Evolutionary conservation across 2,797 vertebrate species (phyloP).

Genomic region (Gallinago solitaria): DNA sequence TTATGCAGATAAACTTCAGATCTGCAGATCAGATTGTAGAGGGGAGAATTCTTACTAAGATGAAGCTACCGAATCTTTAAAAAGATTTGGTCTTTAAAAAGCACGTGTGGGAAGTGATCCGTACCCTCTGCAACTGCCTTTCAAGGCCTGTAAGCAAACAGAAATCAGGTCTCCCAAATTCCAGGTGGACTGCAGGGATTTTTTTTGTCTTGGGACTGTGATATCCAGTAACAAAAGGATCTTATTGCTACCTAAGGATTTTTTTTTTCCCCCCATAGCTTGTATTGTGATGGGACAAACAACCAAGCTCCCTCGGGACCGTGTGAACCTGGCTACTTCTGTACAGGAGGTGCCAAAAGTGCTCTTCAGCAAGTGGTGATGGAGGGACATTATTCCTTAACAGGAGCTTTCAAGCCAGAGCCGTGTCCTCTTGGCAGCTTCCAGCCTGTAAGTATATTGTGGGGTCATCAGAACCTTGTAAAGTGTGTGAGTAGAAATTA

Average conservation of each 20-base stretch:
- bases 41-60: neutral
- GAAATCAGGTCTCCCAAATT: neutral
- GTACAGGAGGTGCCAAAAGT: slow-evolving; percentile 79
- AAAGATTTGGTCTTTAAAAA: neutral
- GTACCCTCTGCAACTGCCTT: neutral
- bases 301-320: slow-evolving; percentile 80
- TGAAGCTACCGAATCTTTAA: neutral
- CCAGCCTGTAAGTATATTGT: slow-evolving; percentile 79
- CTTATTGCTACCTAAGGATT: neutral
- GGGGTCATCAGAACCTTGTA: neutral
- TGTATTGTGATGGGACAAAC: slow-evolving; percentile 81
- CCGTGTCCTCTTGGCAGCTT: slow-evolving; percentile 85
- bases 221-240: neutral
- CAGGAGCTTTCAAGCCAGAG: slow-evolving; percentile 80
- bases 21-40: neutral
- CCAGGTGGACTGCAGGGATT: neutral
- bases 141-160: neutral
- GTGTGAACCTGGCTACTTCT: slow-evolving; percentile 87
- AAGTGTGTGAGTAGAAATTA: neutral
- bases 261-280: neutral
- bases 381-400: slow-evolving; percentile 80
- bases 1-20: too few relatives aligned
- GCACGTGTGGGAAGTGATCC: neutral
- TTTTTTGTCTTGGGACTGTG: neutral
- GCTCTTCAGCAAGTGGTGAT: slow-evolving; percentile 81